Base-by-base conservation (phyloP, 2,888 invertebrate species). In the Masnerella sp. region DNA sequence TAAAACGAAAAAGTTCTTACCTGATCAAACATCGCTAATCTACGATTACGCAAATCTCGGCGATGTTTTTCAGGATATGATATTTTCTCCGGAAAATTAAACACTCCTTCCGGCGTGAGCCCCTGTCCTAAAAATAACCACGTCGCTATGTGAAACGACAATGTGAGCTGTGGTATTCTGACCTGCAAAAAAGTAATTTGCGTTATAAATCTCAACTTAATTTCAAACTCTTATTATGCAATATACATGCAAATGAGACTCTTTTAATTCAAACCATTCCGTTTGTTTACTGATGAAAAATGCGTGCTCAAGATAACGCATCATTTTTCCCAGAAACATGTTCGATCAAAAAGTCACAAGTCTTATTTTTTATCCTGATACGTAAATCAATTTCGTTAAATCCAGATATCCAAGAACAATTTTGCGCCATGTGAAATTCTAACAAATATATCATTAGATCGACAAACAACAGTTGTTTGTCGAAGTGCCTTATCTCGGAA, bases 51-150 rank as follows among this genome's bases (percentile, higher is more conserved):
- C 18, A 77, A 62, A 51, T 85, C 81, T 45, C 69, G 74, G 0
- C 83, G 81, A 61, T 88, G 85, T 65, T 85, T 83, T 75, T 88
- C 88, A 1, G 88, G 87, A 59, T 80, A 87, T 1, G 86, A 81
- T 4, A 83, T 54, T n/a, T 69, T 74, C 0, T 56, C 36, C 0
- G 87, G 87, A 30, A 82, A 77, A 51, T 67, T 45, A n/a, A 78
- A 79, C 32, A 79, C 73, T 11, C 80, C 83, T 12, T 78, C 78
- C 1, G 76, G 58, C 4, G 83, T 75, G 3, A 78, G 78, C 4
- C 83, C 82, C 9, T 88, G 79, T 32, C 84, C 85, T 18, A 88
- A 62, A 75, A 88, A 88, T n/a, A 88, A 42, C 76, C 87, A 81
- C 2, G 83, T 81, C 5, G 83, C 81, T 36, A 87, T 43, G 30